These are phyloP conservation scores for Drosophila yakuba DNA, from an alignment of 1,140 invertebrate genomes.

Conservation along the genomic window DNA sequence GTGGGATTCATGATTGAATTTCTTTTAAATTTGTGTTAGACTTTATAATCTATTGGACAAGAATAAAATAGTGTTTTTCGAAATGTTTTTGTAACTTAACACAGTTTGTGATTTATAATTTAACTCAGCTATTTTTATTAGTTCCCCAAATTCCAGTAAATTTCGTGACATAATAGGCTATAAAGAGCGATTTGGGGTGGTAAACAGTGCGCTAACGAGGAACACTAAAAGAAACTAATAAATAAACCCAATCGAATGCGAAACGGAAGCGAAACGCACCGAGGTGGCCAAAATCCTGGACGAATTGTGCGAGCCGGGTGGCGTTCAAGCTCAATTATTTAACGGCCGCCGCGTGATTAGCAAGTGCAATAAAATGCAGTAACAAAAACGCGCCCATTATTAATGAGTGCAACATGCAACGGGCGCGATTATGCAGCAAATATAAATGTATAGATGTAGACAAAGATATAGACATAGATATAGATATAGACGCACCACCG, in stretches of 20 bases:
- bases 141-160: background rate
- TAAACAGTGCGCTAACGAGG: slow-evolving; percentile 11
- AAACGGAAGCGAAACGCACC: slow-evolving; percentile 48
- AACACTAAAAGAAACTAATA: slow-evolving; percentile 6
- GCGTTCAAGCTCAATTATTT: slow-evolving; percentile 73
- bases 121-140: background rate
- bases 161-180: background rate
- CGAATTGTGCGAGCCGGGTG: slow-evolving; percentile 62
- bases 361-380: slow-evolving; percentile 72
- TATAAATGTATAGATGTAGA: slow-evolving; percentile 13
- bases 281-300: slow-evolving; percentile 5
- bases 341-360: slow-evolving; percentile 68
- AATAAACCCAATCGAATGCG: slow-evolving; percentile 9
- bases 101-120: no score
- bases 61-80: background rate
- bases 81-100: no score
- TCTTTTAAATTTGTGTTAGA: background rate
- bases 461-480: background rate
- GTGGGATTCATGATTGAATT: background rate
- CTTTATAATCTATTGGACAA: background rate
- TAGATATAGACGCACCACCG: slow-evolving; percentile 47
- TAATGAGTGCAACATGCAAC: slow-evolving; percentile 66
- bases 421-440: slow-evolving; percentile 66
- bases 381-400: slow-evolving; percentile 54
- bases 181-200: slow-evolving; percentile 1